Percentiles rank a stretch among this genome's conserved stretches.
Conservation (phyloP, 2,113 vertebrate species). For the Macaca nemestrina region DNA sequence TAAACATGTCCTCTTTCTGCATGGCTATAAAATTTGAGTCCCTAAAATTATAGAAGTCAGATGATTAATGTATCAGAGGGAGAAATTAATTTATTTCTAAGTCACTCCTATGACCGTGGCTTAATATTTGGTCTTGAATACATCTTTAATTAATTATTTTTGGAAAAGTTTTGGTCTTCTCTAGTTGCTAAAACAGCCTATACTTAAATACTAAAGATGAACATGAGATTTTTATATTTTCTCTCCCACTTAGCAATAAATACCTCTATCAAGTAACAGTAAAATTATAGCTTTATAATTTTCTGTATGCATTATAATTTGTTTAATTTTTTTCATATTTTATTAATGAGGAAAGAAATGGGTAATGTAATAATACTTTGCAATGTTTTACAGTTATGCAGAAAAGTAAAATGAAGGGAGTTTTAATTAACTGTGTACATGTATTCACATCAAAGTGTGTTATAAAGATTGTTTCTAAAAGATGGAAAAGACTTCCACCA, state of each 20-base stretch:
- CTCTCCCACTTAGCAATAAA: no score
- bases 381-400: background rate
- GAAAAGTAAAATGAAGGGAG: background rate
- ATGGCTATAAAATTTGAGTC: background rate
- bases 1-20: no score
- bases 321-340: background rate
- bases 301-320: background rate
- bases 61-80: background rate
- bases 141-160: background rate
- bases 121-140: background rate
- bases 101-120: background rate
- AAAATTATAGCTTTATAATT: background rate
- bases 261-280: background rate
- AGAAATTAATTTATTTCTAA: background rate
- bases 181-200: background rate
- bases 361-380: no score
- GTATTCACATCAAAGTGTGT: fast-evolving
- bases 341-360: background rate
- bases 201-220: no score
- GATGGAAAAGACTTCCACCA: background rate
- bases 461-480: background rate
- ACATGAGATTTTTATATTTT: no score
- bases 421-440: background rate
- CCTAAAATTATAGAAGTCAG: background rate
- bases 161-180: background rate